These are phyloP conservation scores for Tonatia bakeri DNA, from an alignment of 2,113 vertebrate genomes.

Conservation along the genomic window DNA sequence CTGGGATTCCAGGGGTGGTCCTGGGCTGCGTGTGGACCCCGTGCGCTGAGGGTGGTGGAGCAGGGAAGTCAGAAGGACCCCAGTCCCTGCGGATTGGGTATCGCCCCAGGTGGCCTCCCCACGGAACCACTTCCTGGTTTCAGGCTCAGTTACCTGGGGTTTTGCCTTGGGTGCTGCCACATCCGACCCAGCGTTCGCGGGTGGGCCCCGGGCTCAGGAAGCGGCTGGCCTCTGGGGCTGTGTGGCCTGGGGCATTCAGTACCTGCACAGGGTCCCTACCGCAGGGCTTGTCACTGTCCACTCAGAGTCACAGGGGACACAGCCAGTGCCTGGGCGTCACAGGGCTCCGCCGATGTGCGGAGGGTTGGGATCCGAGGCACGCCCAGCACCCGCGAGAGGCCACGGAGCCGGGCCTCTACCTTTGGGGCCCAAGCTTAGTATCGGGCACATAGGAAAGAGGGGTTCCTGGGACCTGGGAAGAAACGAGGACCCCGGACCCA, in stretches of 20 bases:
- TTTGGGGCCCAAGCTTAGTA: not conserved
- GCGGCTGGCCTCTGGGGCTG: not conserved
- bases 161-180: not conserved
- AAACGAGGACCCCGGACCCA: not conserved
- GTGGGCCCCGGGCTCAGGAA: not conserved
- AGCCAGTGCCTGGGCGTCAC: not conserved
- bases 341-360: not conserved
- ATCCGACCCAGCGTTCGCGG: not conserved
- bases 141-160: not conserved
- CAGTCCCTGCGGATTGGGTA: not conserved
- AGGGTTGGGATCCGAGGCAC: not conserved
- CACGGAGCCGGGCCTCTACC: not conserved
- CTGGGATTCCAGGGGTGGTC: not conserved
- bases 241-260: no score
- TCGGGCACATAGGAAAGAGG: not conserved
- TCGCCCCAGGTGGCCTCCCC: not conserved
- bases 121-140: not conserved
- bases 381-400: not conserved
- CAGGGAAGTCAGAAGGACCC: not conserved
- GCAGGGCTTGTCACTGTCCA: not conserved
- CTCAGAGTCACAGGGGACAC: not conserved
- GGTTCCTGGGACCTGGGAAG: not conserved
- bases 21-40: not conserved
- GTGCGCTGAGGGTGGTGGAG: not conserved
- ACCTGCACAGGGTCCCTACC: not conserved